Conservation (phyloP, 1,140 invertebrate species). For the Chrysoperla carnea region DNA sequence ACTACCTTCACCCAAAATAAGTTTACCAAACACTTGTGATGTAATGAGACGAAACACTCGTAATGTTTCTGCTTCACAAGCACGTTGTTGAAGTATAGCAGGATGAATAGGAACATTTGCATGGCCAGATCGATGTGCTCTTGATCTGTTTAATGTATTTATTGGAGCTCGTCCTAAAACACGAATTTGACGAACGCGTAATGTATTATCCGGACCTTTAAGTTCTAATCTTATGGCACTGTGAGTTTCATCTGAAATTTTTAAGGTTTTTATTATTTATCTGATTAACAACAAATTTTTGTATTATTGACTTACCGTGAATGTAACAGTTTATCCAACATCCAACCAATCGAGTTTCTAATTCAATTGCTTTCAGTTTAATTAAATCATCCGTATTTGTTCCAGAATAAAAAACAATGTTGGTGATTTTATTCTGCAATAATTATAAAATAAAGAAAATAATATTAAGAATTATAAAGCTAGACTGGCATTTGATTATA, state of each 20-base stretch:
- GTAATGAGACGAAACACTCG: slow-evolving; percentile 88
- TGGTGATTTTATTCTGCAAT: slow-evolving; percentile 75
- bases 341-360: slow-evolving; percentile 54
- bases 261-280: not conserved
- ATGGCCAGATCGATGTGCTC: slow-evolving; percentile 30
- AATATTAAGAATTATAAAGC: not conserved
- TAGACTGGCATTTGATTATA: not conserved
- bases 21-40: slow-evolving; percentile 83
- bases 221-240: slow-evolving; percentile 59
- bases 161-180: slow-evolving; percentile 37
- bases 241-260: slow-evolving; percentile 27
- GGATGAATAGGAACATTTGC: slow-evolving; percentile 23
- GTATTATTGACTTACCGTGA: slow-evolving; percentile 26
- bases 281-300: not conserved
- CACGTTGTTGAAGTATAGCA: slow-evolving; percentile 51
- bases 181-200: slow-evolving; percentile 70
- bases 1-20: slow-evolving; percentile 44
- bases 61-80: slow-evolving; percentile 83
- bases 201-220: slow-evolving; percentile 78
- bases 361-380: slow-evolving; percentile 62
- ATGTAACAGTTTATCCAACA: slow-evolving; percentile 79
- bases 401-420: slow-evolving; percentile 65
- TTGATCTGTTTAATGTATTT: slow-evolving; percentile 21
- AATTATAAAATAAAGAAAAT: slow-evolving; percentile 3
- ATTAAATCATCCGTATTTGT: slow-evolving; percentile 60